A percentile compares a stretch with the other conserved stretches of the same genome.
Evolutionary conservation across 2,888 invertebrate species (phyloP).

Genomic region (Bellardia bayeri): DNA sequence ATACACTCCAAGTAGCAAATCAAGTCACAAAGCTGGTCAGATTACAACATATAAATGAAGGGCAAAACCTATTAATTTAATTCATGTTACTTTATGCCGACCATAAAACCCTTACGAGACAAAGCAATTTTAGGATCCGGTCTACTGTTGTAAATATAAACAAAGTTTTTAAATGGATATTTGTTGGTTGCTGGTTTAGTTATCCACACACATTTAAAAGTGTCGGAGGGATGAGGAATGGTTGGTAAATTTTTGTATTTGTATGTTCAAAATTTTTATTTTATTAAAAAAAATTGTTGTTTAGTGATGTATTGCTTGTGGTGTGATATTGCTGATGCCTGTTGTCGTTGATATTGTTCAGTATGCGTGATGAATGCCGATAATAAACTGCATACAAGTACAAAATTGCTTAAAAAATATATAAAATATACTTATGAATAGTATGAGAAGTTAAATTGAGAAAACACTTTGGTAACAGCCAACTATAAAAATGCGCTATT

Average conservation of each 20-base stretch:
- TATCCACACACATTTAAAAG: background rate
- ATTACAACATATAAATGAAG: no score
- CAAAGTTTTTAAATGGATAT: background rate
- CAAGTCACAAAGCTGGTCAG: no score
- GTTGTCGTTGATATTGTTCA: slow-evolving; percentile 49
- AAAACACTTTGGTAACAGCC: background rate
- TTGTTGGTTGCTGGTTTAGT: background rate
- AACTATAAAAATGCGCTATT: background rate
- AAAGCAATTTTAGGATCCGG: no score
- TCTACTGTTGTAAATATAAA: background rate
- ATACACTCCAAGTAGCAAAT: no score
- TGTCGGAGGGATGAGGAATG: background rate
- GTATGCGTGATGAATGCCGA: slow-evolving; percentile 61
- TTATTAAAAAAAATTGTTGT: background rate
- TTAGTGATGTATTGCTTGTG: slow-evolving; percentile 38
- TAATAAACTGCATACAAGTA: slow-evolving; percentile 61
- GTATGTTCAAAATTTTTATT: background rate
- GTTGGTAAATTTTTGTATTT: background rate
- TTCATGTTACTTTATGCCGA: no score
- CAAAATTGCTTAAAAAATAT: slow-evolving; percentile 34
- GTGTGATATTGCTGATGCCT: slow-evolving; percentile 1
- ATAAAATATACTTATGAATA: slow-evolving; percentile 1
- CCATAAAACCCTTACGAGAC: no score
- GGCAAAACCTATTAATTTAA: no score
- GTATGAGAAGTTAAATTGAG: background rate